phyloP scores from a whole-genome alignment of 92 coral and sea anemone genomes.

The Epizoanthus scotinus region DNA sequence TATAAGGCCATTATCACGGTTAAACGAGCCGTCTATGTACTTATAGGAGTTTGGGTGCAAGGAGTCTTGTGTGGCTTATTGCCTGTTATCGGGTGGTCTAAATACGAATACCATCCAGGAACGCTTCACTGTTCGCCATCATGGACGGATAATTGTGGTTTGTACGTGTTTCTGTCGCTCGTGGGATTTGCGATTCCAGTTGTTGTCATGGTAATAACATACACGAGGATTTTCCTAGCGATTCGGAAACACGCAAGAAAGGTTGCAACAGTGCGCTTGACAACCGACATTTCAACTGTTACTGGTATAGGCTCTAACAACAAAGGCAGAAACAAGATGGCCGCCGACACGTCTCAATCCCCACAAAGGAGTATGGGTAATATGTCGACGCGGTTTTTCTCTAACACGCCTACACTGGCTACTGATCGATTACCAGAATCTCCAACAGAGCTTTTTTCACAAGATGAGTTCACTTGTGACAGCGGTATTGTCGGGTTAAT shows the following conservation, averaged over 20 bases:
- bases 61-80: conserved; percentile 73
- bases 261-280: conserved; percentile 51
- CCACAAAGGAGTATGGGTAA: neutral
- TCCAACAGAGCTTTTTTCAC: conserved; percentile 20
- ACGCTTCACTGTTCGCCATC: conserved; percentile 92
- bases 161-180: conserved; percentile 58
- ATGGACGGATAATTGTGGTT: conserved; percentile 70
- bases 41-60: conserved; percentile 71
- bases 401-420: neutral
- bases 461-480: conserved; percentile 6
- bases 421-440: neutral
- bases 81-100: conserved; percentile 80
- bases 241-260: conserved; percentile 71
- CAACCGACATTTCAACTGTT: neutral
- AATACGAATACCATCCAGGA: conserved; percentile 81
- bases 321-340: neutral
- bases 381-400: neutral
- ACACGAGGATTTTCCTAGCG: conserved; percentile 72
- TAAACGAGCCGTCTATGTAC: conserved; percentile 60
- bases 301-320: neutral
- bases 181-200: conserved; percentile 77
- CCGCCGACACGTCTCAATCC: neutral
- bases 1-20: conserved; percentile 76
- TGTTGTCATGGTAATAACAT: conserved; percentile 77
- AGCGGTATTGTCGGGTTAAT: neutral